A percentile compares a stretch with the other conserved stretches of the same genome.
Conservation (phyloP, 2,888 invertebrate genomes). For the Eristalis tenax region DNA sequence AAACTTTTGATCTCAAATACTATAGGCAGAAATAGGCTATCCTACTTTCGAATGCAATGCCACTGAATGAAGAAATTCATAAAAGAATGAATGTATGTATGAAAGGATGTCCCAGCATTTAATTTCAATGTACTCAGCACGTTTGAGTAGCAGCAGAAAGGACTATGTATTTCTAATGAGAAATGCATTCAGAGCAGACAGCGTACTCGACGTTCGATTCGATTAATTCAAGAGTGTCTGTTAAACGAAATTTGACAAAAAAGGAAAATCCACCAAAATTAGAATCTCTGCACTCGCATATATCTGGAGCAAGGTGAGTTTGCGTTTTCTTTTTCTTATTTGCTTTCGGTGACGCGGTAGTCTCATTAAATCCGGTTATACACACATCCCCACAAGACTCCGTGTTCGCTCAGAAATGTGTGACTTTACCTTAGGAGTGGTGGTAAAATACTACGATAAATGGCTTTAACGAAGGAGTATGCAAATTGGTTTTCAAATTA, state of each 20-base stretch:
- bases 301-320: neutral
- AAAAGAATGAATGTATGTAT: too few relatives aligned
- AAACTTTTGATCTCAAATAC: too few relatives aligned
- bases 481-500: conserved; percentile 26
- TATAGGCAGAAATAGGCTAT: too few relatives aligned
- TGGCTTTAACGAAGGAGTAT: conserved; percentile 17
- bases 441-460: neutral
- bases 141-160: neutral
- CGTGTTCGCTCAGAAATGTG: neutral
- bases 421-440: neutral
- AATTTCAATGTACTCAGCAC: neutral
- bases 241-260: neutral
- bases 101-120: neutral
- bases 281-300: neutral
- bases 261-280: neutral
- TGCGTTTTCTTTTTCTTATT: neutral
- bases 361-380: neutral
- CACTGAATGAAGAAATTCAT: too few relatives aligned
- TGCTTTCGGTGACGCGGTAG: neutral
- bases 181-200: neutral
- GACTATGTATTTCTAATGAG: neutral
- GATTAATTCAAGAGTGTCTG: neutral
- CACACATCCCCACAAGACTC: neutral
- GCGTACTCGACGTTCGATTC: neutral
- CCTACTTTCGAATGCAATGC: too few relatives aligned